Evolutionary conservation across 2,797 vertebrate species (phyloP), one percentile per base, ranked within the genome.

Genomic region (Hybognathus amarus): DNA sequence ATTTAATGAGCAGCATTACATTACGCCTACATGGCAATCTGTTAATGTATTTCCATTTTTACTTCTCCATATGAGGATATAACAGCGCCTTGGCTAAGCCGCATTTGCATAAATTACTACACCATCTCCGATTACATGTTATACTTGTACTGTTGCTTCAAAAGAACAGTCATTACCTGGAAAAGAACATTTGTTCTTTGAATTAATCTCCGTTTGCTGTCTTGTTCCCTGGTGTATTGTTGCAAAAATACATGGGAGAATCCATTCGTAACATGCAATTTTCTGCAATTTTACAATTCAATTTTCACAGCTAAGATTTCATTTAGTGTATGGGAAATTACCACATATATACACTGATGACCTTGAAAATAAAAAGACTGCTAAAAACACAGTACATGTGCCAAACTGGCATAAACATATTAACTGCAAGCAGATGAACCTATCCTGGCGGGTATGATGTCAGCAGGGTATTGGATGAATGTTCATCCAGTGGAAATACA

Each of bases 111-210:
- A 73, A 66, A 84, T 84, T 27, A 84, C 63, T 71, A 82, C 10
- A 64, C 64, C 61, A 70, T 83, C 79, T 77, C 64, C 64, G 69
- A 61, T 59, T 52, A 52, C 13, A 85, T 85, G 75, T 56, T 77
- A 15, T 69, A 15, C 17, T 59, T 68, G 59, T 59, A 9, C 42
- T 77, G 59, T 45, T 68, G 17, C 52, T 70, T 42, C 42, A 76
- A 75, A 59, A 54, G 79, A 75, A 77, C 50, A 77, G 63, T 77
- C 80, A 83, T 84, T 86, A 84, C 38, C 77, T 40, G 15, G 56
- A 77, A 74, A 59, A 87, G 87, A 85, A 88, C 86, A 87, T 87
- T 87, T 80, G 81, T 63, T 76, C 38, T 76, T 30, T 40, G 73
- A 83, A 83, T 76, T 11, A 85, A 69, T 85, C 68, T 63, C 10